Conservation (phyloP, 2,888 invertebrate species). For the Polietes domitor region DNA sequence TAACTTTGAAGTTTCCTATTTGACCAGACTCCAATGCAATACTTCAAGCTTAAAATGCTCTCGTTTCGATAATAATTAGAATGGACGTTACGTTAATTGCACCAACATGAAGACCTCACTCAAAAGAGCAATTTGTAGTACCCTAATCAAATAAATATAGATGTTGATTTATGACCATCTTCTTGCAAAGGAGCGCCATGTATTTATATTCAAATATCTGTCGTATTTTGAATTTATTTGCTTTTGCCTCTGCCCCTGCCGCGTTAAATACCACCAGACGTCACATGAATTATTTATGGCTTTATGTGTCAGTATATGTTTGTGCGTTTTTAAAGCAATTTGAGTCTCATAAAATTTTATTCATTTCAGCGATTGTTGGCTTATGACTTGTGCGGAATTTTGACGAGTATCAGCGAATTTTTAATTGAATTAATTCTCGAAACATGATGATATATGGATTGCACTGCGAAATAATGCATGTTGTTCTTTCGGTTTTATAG, state of each 20-base stretch:
- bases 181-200: not conserved
- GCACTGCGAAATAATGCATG: no score
- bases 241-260: not conserved
- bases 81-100: no score
- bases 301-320: not conserved
- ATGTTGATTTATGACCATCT: no score
- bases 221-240: slow-evolving; percentile 14
- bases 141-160: no score
- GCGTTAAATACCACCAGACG: not conserved
- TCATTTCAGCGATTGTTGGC: not conserved
- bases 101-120: no score
- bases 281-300: slow-evolving; percentile 16
- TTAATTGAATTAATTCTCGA: not conserved
- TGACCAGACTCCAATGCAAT: no score
- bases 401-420: not conserved
- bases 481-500: no score
- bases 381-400: not conserved
- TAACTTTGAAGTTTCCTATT: no score
- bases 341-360: slow-evolving; percentile 2
- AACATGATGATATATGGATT: no score
- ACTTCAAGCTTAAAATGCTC: no score
- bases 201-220: not conserved
- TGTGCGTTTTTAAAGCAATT: not conserved
- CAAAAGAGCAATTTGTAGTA: no score
- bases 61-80: no score